Base-by-base conservation (phyloP, 2,113 vertebrate species). In the Sebastes fasciatus region DNA sequence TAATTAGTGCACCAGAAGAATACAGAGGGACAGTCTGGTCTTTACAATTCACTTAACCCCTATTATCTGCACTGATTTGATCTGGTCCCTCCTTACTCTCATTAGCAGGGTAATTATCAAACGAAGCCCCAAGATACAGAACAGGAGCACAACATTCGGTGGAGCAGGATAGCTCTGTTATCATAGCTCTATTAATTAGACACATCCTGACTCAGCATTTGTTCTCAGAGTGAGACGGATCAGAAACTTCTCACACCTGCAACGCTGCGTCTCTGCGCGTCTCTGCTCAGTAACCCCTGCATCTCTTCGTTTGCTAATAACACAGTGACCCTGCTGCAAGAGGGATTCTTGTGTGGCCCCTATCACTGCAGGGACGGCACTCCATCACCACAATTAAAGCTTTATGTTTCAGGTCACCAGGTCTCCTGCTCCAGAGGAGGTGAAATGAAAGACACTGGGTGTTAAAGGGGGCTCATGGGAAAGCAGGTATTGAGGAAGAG, bases 361-460 rank as follows among this genome's bases (percentile, higher is more conserved):
- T 62, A 74, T 91, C 87, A 83, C 86, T 69, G 69, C 48, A 77
- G 72, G 73, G 49, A 4, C 85, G 23, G 43, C n/a, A 21, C 82
- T 92, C 77, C 74, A 77, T 93, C 88, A 87, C 52, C 86, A 78
- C 86, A 89, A 88, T 87, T 92, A 86, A 88, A 90, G 77, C 89
- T 88, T 88, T 83, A 89, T 70, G 75, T 82, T 78, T 86, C 64
- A 74, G 76, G 84, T 88, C 68, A 14, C 66, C 42, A 64, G 87
- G 85, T 80, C 84, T 83, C 66, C 65, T 13, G 9, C 80, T 82
- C 63, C 17, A 8, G 66, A 82, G 65, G 84, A 92, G 90, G 92
- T 92, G 91, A 94, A 93, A 91, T 88, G 87, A 95, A 94, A 94
- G 92, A 63, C 86, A 34, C 63, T 42, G 61, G 43, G 40, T 67